Evolutionary conservation across 1,140 invertebrate genomes (phyloP).

Genomic region (Drosophila nikananu): DNA sequence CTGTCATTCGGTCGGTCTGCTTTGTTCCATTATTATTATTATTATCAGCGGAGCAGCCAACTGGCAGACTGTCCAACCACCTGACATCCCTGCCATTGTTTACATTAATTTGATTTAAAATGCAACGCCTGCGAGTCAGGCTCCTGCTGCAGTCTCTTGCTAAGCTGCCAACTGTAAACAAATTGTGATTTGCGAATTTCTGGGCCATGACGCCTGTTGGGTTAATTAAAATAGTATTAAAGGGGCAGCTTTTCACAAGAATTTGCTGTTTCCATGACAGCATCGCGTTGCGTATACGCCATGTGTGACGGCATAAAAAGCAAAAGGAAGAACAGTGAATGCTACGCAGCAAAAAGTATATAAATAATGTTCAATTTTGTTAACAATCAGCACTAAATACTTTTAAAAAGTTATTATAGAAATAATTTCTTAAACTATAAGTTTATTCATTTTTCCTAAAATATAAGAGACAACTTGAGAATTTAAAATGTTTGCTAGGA

Average conservation of each 20-base stretch:
- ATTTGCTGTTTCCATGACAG: constrained; percentile 7
- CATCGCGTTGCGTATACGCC: constrained; percentile 23
- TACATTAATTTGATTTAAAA: constrained; percentile 76
- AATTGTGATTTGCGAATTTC: constrained; percentile 48
- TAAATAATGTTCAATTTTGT: too few species aligned
- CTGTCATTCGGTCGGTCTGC: background rate
- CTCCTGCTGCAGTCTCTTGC: constrained; percentile 2
- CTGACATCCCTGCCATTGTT: constrained; percentile 62
- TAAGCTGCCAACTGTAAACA: constrained; percentile 60
- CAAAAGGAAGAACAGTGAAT: background rate
- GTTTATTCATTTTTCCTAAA: background rate
- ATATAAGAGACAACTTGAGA: background rate
- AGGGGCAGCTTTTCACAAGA: constrained; percentile 21
- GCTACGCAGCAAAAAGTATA: background rate
- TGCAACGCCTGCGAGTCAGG: constrained; percentile 54
- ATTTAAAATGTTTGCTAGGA: background rate
- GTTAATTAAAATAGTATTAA: constrained; percentile 72
- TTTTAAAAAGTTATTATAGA: too few species aligned
- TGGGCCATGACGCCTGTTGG: constrained; percentile 35
- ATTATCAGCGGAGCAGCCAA: constrained; percentile 20
- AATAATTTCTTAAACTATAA: background rate
- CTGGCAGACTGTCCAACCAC: constrained; percentile 36
- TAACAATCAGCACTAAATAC: too few species aligned
- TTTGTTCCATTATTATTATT: constrained; percentile 6
- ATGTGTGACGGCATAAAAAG: background rate